phyloP scores from a whole-genome alignment of 2,113 vertebrate genomes.

The Lanius ludovicianus region DNA sequence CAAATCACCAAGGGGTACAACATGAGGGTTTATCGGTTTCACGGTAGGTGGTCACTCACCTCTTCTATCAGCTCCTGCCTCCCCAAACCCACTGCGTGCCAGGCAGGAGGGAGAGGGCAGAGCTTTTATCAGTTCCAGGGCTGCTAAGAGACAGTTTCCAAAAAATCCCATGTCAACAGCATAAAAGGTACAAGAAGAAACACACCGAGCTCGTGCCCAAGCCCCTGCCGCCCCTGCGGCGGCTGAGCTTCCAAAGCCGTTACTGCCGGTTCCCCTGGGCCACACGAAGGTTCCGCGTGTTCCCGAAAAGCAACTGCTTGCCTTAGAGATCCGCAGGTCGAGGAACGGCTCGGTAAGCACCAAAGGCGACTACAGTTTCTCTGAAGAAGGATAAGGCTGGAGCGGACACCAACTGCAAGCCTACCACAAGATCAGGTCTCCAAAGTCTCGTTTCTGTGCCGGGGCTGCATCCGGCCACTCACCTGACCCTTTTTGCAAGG shows the following conservation, averaged over 20 bases:
- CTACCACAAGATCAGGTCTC: conserved; percentile 41
- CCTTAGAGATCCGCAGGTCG: conserved; percentile 61
- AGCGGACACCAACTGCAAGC: conserved; percentile 44
- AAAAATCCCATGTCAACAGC: not conserved
- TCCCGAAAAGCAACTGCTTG: conserved; percentile 58
- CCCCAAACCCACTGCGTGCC: not conserved
- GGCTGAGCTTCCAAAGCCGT: not conserved
- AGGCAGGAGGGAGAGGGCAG: not conserved
- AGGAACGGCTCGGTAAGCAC: conserved; percentile 67
- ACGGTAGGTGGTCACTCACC: not conserved
- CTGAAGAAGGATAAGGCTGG: conserved; percentile 69
- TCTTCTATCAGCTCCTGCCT: not conserved
- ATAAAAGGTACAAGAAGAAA: not conserved
- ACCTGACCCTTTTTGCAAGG: conserved; percentile 39
- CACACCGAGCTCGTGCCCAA: not conserved
- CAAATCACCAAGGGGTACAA: not conserved
- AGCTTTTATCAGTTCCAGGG: not conserved
- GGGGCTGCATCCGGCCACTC: not conserved
- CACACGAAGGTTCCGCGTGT: not conserved
- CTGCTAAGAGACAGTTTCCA: conserved; percentile 15
- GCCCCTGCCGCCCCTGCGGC: not conserved
- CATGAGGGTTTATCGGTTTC: not conserved
- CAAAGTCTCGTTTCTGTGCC: not conserved
- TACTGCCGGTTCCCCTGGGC: not conserved
- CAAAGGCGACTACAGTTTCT: conserved; percentile 71